Evolutionary conservation across 35 echinoderm and acorn worm genomes (phyloP), one percentile per base, ranked within the genome.

Genomic region (Heliocidaris erythrogramma): DNA sequence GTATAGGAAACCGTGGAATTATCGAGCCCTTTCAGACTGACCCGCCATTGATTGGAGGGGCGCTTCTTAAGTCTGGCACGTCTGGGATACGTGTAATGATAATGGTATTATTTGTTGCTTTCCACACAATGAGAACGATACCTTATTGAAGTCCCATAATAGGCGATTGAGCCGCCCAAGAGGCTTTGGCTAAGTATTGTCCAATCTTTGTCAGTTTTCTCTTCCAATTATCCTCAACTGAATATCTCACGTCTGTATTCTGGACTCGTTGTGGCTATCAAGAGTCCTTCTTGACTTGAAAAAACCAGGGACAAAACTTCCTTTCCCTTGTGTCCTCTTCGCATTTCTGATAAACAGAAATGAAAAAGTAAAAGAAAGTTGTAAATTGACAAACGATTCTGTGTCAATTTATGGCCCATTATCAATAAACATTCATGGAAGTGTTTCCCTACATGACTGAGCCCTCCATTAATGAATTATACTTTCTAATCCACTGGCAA

Each of bases 31-130:
- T 52, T 52, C 48, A 89, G 65, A 78, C 21, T 78, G 65, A 31
- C 87, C 14, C 12, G 47, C 91, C 91, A 30, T 24, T 59, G 91
- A 49, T 92, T 30, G 29, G 91, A 42, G 35, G 49, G 47, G 49
- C 49, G 49, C 91, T 92, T 92, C n/a, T n/a, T n/a, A n/a, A n/a
- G n/a, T n/a, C n/a, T n/a, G n/a, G n/a, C n/a, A 92, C 30, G 49
- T 16, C 87, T 48, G 29, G 48, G 49, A 59, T 92, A 49, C 91
- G 91, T 92, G 49, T 52, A 92, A 92, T 92, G 91, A 92, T 92
- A 92, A 92, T 92, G 91, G 91, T 59, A 92, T 92, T 92, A 92
- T 92, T 59, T 59, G 29, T 30, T 59, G 91, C 48, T 78, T 78
- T 29, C 18, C 27, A 78, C 65, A 78, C 65, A 78, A 78, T 21